Evolutionary conservation across 2,797 vertebrate species (phyloP), one percentile per base, ranked within the genome.

Genomic region (Phyllotis vaccarum): DNA sequence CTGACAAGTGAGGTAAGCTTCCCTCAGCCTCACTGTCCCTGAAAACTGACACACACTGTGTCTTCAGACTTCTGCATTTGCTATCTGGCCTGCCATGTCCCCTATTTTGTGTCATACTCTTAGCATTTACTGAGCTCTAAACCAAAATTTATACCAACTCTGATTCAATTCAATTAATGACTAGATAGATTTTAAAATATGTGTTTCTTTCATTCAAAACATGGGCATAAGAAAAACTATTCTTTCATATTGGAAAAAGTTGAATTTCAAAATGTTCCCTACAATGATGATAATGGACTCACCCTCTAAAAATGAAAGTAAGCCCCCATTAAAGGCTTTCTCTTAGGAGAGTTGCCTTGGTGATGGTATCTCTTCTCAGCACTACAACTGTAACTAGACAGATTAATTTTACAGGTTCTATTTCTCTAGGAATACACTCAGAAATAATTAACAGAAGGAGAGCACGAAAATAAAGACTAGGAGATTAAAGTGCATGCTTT

Each of bases 201-300:
- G 91, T 82, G 54, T 88, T 90, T 92, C 86, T 86, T 89, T 56
- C 31, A 72, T 17, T 89, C 17, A 89, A 91, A 96, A 91, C 3
- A 37, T 62, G 10, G 95, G 46, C 37, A 86, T 3, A 16, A 24
- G 31, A 78, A 86, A 60, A 56, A 3, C 8, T 74, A 56, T 43
- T 43, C 27, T 86, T 93, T 79, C n/a, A 54, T 58, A 60, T 58
- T 9, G 3, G 6, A 27, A 79, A 78, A 49, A 6, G 2, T 37
- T 46, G n/a, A 49, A 49, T 62, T 60, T 72, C 43, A 95, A 93
- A 92, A 24, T 0, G 2, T 2, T 64, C 62, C 62, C 29, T 27
- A 64, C 12, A 64, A 31, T 14, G 27, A 64, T 64, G 62, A 64
- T 14, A 64, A 64, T 64, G 62, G 29, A 31, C 62, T 64, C 29